Evolutionary conservation across 2,113 vertebrate species (phyloP), one percentile per base, ranked within the genome.

Genomic region (Haemorhous mexicanus): DNA sequence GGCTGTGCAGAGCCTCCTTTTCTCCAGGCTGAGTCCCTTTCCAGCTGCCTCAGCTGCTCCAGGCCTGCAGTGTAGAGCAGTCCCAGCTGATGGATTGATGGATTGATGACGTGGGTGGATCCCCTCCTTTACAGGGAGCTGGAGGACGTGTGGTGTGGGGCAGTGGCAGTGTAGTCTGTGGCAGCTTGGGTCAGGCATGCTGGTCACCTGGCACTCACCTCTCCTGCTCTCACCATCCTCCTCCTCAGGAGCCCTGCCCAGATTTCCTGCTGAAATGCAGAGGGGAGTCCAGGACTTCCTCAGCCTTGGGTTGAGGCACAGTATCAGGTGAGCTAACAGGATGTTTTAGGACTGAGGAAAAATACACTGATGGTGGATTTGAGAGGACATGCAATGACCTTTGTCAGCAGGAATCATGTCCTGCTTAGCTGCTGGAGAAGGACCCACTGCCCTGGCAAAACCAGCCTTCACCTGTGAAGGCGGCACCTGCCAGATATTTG

Each of bases 271-370:
- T 62, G 56, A 33, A 44, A 27, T 13, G 28, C n/a, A 53, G 61
- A 82, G 30, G 13, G 41, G 28, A 56, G 39, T 11, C 35, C 64
- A 59, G 43, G 43, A 28, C 12, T 44, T 7, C 22, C 32, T 67
- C 47, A 53, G 66, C 52, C 32, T 26, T 0, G 0, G 43, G 39
- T 49, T 49, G 18, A 15, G 39, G 27, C 22, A 3, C 13, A 12
- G 41, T 30, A 15, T 50, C 27, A 46, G 37, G 10, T 49, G 68
- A 50, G 44, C 33, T 32, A 33, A 37, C 0, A 9, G 44, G 55
- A 13, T 64, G 23, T 16, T 84, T 68, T 43, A 33, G 41, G 59
- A 4, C 18, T 53, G 76, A 75, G 72, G 35, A 24, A 22, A 22
- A 43, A 28, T 27, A 9, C 50, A 16, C 26, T 43, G 27, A 8